These are phyloP conservation scores for Bostrychus sinensis DNA, from an alignment of 2,113 vertebrate species.

Conservation along the genomic window DNA sequence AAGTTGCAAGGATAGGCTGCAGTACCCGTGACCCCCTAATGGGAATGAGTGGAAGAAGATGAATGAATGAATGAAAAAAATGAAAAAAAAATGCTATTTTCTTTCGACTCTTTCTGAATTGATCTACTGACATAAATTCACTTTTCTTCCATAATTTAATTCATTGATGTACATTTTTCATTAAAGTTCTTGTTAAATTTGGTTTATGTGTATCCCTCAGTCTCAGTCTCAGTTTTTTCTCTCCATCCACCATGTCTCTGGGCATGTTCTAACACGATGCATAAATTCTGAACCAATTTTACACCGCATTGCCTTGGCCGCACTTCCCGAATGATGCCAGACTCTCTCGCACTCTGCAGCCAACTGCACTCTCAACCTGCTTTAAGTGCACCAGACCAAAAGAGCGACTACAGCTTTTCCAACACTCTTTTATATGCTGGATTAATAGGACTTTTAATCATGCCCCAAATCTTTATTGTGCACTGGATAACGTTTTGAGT, in stretches of 20 bases:
- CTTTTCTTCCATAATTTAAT: too few relatives aligned
- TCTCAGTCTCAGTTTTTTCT: constrained; percentile 27
- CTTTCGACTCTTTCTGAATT: too few relatives aligned
- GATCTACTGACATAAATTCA: too few relatives aligned
- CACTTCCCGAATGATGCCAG: constrained; percentile 45
- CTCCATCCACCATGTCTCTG: constrained; percentile 30
- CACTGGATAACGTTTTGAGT: constrained; percentile 40
- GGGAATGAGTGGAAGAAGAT: too few relatives aligned
- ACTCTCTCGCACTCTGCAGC: constrained; percentile 34
- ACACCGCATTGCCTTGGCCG: constrained; percentile 65
- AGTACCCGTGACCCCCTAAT: too few relatives aligned
- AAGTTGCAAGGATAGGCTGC: too few relatives aligned
- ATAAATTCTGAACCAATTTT: constrained; percentile 74
- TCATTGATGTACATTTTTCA: background rate
- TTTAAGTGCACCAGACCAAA: constrained; percentile 59
- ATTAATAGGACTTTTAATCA: constrained; percentile 60
- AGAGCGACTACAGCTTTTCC: constrained; percentile 34
- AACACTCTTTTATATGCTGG: constrained; percentile 15
- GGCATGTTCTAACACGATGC: constrained; percentile 53
- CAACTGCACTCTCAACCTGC: constrained; percentile 47
- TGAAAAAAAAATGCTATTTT: too few relatives aligned
- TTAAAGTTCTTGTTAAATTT: background rate
- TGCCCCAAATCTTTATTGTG: constrained; percentile 50
- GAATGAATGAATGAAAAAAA: too few relatives aligned
- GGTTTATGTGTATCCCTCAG: background rate